Evolutionary conservation across 2,113 vertebrate species (phyloP).

Genomic region (Esox niger): DNA sequence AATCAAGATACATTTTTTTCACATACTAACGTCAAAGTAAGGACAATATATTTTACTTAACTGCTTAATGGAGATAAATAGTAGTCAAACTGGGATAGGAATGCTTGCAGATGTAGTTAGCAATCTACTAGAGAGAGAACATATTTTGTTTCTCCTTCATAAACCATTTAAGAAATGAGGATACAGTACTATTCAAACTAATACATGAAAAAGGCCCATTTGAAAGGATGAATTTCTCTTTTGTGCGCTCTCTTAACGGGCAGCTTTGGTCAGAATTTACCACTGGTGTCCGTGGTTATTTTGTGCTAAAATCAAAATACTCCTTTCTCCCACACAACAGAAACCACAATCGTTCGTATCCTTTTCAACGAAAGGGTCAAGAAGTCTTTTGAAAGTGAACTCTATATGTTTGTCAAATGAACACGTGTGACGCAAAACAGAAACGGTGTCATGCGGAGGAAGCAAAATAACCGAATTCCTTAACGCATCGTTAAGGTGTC

Average conservation of each 20-base stretch:
- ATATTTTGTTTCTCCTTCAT: too few relatives aligned
- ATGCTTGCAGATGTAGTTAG: not conserved
- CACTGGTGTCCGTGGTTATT: not conserved
- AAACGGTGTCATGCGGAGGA: slow-evolving; percentile 9
- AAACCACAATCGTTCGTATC: not conserved
- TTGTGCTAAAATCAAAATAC: not conserved
- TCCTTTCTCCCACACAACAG: not conserved
- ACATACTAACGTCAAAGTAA: not conserved
- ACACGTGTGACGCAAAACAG: slow-evolving; percentile 42
- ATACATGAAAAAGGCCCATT: too few relatives aligned
- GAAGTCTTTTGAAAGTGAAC: not conserved
- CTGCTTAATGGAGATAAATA: not conserved
- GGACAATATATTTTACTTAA: not conserved
- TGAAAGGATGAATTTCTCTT: too few relatives aligned
- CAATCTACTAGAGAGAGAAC: not conserved
- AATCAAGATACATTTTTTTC: not conserved
- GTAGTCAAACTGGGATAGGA: not conserved
- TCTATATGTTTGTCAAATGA: slow-evolving; percentile 18
- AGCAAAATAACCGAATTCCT: slow-evolving; percentile 31
- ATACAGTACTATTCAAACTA: too few relatives aligned
- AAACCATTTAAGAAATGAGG: too few relatives aligned
- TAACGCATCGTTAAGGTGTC: slow-evolving; percentile 23
- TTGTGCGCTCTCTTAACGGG: too few relatives aligned
- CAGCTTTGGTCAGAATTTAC: too few relatives aligned
- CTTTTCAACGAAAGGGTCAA: not conserved